Evolutionary conservation across 2,888 invertebrate species (phyloP), one percentile per base, ranked within the genome.

Genomic region (Brachylomia viminalis): DNA sequence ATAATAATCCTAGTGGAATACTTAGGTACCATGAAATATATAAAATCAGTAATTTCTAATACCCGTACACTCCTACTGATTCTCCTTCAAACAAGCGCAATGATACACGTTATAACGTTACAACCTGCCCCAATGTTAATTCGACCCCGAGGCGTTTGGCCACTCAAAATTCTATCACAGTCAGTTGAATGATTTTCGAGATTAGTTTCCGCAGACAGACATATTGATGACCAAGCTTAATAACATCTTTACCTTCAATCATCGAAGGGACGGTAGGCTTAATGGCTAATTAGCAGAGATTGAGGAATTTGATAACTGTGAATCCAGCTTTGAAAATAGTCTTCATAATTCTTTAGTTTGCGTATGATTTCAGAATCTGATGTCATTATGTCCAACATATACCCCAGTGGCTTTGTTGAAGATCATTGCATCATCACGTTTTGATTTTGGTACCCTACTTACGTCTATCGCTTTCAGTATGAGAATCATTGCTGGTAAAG

Each of bases 91-190:
- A 58, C 23, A 2, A 47, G 65, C 62, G 54, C 27, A 56, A 72
- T 59, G 61, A 45, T 56, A 47, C 15, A 11, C 8, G 15, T 45
- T 20, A 64, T 4, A 49, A 64, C 1, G 56, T 27, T 67, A 68
- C 2, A 42, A 66, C 52, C 52, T 69, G 54, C 54, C 70, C 70
- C 38, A 72, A 70, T 47, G 30, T 15, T 47, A 52, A 56, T 33
- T 58, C n/a, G 6, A 33, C 68, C 88, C 78, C 4, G 54, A 79
- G 77, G 78, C 72, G 65, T 61, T 42, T 54, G 56, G 30, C 1
- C 45, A 67, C 49, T 62, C 79, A 73, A 83, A 86, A 86, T 78
- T 78, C 45, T 65, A 75, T 87, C 72, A 87, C 54, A 0, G 64
- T 42, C 83, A 67, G 67, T 72, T 20, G 58, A 78, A 56, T 86